These are phyloP conservation scores for Sorex fumeus DNA, from an alignment of 2,113 vertebrate species.

Conservation along the genomic window DNA sequence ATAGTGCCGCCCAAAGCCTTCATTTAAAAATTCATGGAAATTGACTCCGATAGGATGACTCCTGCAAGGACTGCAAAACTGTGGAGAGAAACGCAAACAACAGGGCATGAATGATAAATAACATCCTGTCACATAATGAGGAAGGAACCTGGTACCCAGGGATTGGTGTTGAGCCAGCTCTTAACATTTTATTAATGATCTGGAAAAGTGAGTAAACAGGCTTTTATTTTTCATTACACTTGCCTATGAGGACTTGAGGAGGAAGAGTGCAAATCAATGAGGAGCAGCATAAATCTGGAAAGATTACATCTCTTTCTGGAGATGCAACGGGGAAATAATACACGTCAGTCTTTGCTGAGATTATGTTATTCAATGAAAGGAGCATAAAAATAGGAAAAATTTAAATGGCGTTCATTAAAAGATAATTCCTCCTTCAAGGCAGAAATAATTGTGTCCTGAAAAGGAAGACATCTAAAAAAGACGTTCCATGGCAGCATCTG, in stretches of 20 bases:
- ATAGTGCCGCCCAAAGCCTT: constrained; percentile 61
- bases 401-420: constrained; percentile 69
- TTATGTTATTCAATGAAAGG: constrained; percentile 45
- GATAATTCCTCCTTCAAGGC: constrained; percentile 63
- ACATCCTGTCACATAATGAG: background rate
- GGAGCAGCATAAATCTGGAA: background rate
- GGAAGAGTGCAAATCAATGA: background rate
- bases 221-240: background rate
- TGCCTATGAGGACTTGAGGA: background rate
- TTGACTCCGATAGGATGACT: constrained; percentile 72
- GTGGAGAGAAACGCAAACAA: constrained; percentile 66
- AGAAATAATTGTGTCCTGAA: constrained; percentile 52
- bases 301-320: constrained; percentile 55
- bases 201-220: constrained; percentile 37
- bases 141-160: background rate
- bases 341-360: constrained; percentile 1
- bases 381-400: constrained; percentile 47
- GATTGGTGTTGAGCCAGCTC: constrained; percentile 5
- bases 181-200: constrained; percentile 66
- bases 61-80: constrained; percentile 56
- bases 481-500: background rate
- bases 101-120: constrained; percentile 58
- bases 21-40: constrained; percentile 81
- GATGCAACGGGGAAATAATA: constrained; percentile 1
- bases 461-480: constrained; percentile 63